Evolutionary conservation across 2,888 invertebrate species (phyloP), one percentile per base, ranked within the genome.

Genomic region (Acanthococcus lagerstroemiae): DNA sequence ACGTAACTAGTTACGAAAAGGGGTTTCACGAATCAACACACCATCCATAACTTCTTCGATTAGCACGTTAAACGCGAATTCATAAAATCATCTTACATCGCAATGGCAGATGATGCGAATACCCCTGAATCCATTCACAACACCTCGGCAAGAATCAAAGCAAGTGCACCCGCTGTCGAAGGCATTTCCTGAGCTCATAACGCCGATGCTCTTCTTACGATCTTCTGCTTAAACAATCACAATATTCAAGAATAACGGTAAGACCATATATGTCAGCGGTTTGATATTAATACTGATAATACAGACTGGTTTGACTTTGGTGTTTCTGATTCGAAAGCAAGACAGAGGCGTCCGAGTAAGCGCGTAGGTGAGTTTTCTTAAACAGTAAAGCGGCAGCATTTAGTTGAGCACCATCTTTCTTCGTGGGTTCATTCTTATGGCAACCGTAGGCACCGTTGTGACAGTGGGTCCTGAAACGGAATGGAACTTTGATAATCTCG

Each of bases 151-250:
- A 9, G 66, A 50, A 56, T 88, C 85, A 73, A 91, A 91, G 76
- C 94, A 94, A 70, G 86, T 83, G 79, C 97, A 99, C 69, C 95
- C 95, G 77, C 88, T 95, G 79, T 97, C 95, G 77, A 96, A 97
- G 26, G 95, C 96, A 73, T 90, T 84, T 46, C 96, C 97, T 17
- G 95, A 91, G 65, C 89, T 87, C 72, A 96, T 79, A 79, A 97
- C 95, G 66, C 95, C 95, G 61, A 94, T 85, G 71, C 87, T 79
- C 74, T 86, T 87, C 25, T 57, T 55, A 24, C 66, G 56, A 37
- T 68, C 68, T 65, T 50, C 60, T 54, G 7, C 52, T 55, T 37
- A 15, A 2, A 57, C 9, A 57, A 57, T 9, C 6, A 37, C 24
- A 52, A 22, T 15, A 52, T 9, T 22, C 19, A 52, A 52, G 24